phyloP scores from a whole-genome alignment of 2,113 vertebrate genomes.

The Pelecanoides urinatrix region DNA sequence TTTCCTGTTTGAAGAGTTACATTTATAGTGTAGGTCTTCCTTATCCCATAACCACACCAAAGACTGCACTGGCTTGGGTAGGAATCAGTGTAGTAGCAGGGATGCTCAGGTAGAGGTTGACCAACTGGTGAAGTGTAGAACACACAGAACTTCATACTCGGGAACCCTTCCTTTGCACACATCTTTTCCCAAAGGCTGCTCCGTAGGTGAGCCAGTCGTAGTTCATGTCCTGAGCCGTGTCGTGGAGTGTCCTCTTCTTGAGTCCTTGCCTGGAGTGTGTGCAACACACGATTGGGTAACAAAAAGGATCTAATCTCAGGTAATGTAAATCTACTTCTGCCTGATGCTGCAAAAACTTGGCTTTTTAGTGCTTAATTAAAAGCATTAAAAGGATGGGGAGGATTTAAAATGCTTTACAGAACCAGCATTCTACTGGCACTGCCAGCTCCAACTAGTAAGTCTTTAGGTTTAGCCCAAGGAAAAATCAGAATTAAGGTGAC shows the following conservation, averaged over 20 bases:
- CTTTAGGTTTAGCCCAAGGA: not conserved
- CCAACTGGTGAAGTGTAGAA: not conserved
- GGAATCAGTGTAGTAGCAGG: not conserved
- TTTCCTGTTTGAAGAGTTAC: not conserved
- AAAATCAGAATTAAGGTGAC: not conserved
- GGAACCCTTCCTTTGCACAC: not conserved
- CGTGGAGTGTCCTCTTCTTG: not conserved
- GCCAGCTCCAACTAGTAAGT: not conserved
- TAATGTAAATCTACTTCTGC: not conserved
- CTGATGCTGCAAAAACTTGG: not conserved
- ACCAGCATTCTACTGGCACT: not conserved
- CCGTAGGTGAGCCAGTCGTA: not conserved
- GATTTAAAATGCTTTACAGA: not conserved
- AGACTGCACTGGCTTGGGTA: not conserved
- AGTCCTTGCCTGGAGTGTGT: not conserved
- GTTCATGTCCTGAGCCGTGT: not conserved
- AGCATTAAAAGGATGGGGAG: not conserved
- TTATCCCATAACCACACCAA: not conserved
- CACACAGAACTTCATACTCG: not conserved
- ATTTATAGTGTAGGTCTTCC: not conserved
- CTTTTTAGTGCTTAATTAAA: not conserved
- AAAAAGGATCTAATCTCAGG: not conserved
- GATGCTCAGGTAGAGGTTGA: not conserved
- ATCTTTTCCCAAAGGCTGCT: not conserved
- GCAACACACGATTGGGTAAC: not conserved